Base-by-base conservation (phyloP, 2,888 invertebrate species). In the Caenorhabditis macrosperma region DNA sequence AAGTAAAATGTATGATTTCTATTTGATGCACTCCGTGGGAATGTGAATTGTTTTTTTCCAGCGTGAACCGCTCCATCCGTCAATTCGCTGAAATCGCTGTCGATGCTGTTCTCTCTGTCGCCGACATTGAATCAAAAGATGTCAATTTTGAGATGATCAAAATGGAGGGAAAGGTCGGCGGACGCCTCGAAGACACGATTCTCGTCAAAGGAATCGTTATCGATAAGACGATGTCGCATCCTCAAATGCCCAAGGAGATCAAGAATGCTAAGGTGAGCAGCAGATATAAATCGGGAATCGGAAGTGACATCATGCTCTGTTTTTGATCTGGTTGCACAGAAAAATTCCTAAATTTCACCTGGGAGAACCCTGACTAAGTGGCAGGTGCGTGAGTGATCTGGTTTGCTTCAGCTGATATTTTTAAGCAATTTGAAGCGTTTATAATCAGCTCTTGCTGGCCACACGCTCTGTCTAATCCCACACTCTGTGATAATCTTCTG, bases 51-150 rank as follows among this genome's bases (percentile, higher is more conserved):
- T 30, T 26, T 38, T n/a, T 50, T 91, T 92, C 33, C 90, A 94
- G 94, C 74, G 95, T 99, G 20, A 99, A 97, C 90, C 96, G 97
- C 91, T 97, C 97, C 89, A 96, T 97, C 90, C 93, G 95, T 59
- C 94, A 97, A 92, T 97, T 99, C 95, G 99, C 99, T 10, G 96
- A 97, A 92, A 99, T 99, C 91, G 98, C 98, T 76, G 99, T 99
- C 28, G 93, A 98, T 93, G 98, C 98, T 2, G 95, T 99, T 0
- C 93, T 99, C 85, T 94, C 96, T 52, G 99, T 99, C 6, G 97
- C 98, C 5, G 96, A 99, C 92, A 93, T 97, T 85, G 94, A 95
- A 88, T 94, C 95, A 84, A 94, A 94, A 74, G 99, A 99, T 92
- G 98, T 99, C 0, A 98, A 99, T 92, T 99, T 99, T 92, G 99